A percentile compares a stretch with the other conserved stretches of the same genome.
Evolutionary conservation across 2,797 vertebrate genomes (phyloP).

Genomic region (Atherinosoma microstoma): DNA sequence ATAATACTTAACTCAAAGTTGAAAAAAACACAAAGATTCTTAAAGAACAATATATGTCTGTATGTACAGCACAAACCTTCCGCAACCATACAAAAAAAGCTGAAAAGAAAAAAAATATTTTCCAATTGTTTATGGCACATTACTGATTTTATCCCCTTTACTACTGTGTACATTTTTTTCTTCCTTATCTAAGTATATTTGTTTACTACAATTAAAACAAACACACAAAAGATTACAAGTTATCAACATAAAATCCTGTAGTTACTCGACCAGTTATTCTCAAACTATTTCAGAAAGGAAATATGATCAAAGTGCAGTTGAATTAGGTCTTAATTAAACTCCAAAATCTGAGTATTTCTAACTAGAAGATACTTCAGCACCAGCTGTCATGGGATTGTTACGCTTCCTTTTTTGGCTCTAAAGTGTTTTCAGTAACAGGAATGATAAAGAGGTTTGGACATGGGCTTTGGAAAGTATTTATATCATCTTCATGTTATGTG

Average conservation of each 20-base stretch:
- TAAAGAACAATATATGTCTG: not conserved
- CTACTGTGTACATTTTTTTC: not conserved
- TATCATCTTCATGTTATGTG: not conserved
- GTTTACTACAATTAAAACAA: not conserved
- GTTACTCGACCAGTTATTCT: not conserved
- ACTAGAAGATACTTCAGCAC: not conserved
- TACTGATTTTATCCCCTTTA: constrained; percentile 1
- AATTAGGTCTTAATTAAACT: constrained; percentile 11
- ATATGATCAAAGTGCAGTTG: constrained; percentile 29
- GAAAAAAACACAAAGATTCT: constrained; percentile 18
- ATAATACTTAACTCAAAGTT: constrained; percentile 39
- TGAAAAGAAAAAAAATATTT: not conserved
- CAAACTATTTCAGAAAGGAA: constrained; percentile 1
- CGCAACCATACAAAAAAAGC: not conserved
- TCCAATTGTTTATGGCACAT: constrained; percentile 34
- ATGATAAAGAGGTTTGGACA: not conserved
- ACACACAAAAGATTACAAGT: constrained; percentile 5
- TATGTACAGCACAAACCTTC: constrained; percentile 4
- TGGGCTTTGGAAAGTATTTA: not conserved
- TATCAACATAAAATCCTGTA: not conserved
- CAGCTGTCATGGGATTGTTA: not conserved
- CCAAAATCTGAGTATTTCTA: not conserved
- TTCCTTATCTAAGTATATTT: not conserved
- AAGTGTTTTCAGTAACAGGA: not conserved
- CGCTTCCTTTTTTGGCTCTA: constrained; percentile 13